Evolutionary conservation across 1,140 invertebrate species (phyloP).

Genomic region (Akabosia matsudoensis): DNA sequence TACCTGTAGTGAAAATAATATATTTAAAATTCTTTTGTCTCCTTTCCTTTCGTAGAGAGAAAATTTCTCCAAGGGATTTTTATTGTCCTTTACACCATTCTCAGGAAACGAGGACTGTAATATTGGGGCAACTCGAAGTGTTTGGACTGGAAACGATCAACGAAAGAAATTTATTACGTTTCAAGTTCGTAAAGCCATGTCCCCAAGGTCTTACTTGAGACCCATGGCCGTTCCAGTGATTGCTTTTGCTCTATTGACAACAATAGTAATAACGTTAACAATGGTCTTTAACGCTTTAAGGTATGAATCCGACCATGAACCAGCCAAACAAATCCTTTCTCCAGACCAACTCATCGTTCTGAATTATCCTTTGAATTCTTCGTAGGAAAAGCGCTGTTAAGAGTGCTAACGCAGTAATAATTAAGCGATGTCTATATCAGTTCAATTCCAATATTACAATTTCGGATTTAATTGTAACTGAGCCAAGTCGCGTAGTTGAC

Average conservation of each 20-base stretch:
- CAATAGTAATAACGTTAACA: too few species aligned
- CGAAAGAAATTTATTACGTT: not conserved
- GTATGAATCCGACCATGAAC: too few species aligned
- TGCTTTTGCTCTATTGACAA: too few species aligned
- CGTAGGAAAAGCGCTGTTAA: too few species aligned
- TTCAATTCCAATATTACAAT: not conserved
- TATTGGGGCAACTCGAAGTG: too few species aligned
- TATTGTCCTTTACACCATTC: slow-evolving; percentile 30
- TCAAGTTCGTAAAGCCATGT: not conserved
- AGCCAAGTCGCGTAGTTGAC: not conserved
- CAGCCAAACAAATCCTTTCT: too few species aligned
- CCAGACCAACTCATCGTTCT: too few species aligned
- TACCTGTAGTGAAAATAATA: not conserved
- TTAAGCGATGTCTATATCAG: not conserved
- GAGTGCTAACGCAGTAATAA: not conserved
- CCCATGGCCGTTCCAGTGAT: not conserved
- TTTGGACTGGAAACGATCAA: too few species aligned
- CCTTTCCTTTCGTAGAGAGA: slow-evolving; percentile 49
- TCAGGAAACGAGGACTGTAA: not conserved
- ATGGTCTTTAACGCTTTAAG: too few species aligned
- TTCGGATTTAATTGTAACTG: not conserved
- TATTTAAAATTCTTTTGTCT: not conserved
- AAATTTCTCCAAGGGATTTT: slow-evolving; percentile 53
- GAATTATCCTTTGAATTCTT: too few species aligned
- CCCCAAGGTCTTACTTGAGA: not conserved